Evolutionary conservation across 1,140 invertebrate species (phyloP).

Genomic region (Ectropis grisescens): DNA sequence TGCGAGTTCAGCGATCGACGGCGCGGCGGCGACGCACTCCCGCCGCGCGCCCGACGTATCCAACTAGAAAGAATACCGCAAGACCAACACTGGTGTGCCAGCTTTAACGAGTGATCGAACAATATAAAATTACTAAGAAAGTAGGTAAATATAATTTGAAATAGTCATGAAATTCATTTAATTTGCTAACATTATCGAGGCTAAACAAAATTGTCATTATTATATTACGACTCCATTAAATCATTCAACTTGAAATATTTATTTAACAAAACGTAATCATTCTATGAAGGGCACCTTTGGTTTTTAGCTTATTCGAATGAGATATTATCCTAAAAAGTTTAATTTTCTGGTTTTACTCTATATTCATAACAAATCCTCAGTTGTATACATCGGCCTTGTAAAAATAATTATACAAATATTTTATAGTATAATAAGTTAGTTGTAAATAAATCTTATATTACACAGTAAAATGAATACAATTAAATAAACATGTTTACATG

Average conservation of each 20-base stretch:
- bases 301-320: conserved; percentile 72
- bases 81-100: conserved; percentile 67
- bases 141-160: conserved; percentile 70
- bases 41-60: too few relatives aligned
- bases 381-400: conserved; percentile 56
- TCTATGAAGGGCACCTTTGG: conserved; percentile 73
- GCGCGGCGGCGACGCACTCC: conserved; percentile 12
- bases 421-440: conserved; percentile 53
- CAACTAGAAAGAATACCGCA: conserved; percentile 39
- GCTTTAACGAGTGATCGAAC: conserved; percentile 67
- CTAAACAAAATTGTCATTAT: conserved; percentile 66
- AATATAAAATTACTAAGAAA: conserved; percentile 67
- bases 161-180: conserved; percentile 66
- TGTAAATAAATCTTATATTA: conserved; percentile 69
- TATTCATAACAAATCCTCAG: conserved; percentile 58
- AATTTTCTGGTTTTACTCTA: conserved; percentile 60
- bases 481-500: conserved; percentile 48
- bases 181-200: conserved; percentile 64
- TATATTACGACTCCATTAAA: conserved; percentile 66
- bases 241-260: conserved; percentile 69
- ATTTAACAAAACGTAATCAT: conserved; percentile 69
- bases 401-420: conserved; percentile 51
- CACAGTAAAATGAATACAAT: conserved; percentile 51
- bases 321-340: conserved; percentile 64
- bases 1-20: conserved; percentile 31